Evolutionary conservation across 1,140 invertebrate genomes (phyloP).

Genomic region (Helicoverpa zea): DNA sequence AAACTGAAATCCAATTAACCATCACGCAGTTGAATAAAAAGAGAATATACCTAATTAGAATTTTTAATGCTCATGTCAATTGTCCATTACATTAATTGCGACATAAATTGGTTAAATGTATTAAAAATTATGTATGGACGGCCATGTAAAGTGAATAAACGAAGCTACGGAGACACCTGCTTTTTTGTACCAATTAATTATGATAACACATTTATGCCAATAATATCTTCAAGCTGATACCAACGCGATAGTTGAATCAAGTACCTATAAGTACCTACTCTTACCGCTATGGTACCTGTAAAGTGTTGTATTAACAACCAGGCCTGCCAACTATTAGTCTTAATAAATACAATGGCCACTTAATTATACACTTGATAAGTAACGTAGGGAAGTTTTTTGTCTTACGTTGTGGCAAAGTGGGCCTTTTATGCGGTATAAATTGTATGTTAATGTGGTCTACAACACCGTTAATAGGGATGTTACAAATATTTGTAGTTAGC

Average conservation of each 20-base stretch:
- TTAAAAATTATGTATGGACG: slow-evolving; percentile 29
- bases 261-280: background rate
- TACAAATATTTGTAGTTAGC: background rate
- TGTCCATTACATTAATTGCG: slow-evolving; percentile 37
- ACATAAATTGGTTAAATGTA: slow-evolving; percentile 32
- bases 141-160: slow-evolving; percentile 21
- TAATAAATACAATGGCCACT: slow-evolving; percentile 21
- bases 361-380: slow-evolving; percentile 25
- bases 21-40: slow-evolving; percentile 7
- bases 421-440: slow-evolving; percentile 14
- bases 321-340: slow-evolving; percentile 33
- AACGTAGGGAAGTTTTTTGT: slow-evolving; percentile 33
- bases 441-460: background rate
- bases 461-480: background rate
- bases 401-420: background rate
- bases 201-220: slow-evolving; percentile 30
- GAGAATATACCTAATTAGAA: slow-evolving; percentile 14
- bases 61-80: slow-evolving; percentile 30
- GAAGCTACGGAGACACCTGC: slow-evolving; percentile 21
- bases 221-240: slow-evolving; percentile 34
- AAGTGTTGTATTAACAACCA: background rate
- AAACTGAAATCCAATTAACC: slow-evolving; percentile 19
- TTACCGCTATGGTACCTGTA: background rate
- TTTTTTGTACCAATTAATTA: slow-evolving; percentile 40
- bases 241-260: slow-evolving; percentile 17